Percentiles rank a stretch among this genome's conserved stretches.
phyloP scores from a whole-genome alignment of 2,113 vertebrate genomes.

The Macquaria australasica region DNA sequence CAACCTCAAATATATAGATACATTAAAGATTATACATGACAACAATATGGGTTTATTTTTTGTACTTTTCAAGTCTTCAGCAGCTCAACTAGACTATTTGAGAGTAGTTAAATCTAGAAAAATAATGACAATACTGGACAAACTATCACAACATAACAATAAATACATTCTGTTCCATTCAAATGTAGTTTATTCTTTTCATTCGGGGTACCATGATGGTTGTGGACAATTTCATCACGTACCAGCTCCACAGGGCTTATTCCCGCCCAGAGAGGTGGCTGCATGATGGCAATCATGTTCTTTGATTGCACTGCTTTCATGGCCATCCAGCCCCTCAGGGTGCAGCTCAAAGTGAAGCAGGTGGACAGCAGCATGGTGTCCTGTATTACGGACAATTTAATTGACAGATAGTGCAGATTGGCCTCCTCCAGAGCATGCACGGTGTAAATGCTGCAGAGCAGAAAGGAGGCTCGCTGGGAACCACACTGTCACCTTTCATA shows the following conservation, averaged over 20 bases:
- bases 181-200: background rate
- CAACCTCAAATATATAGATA: background rate
- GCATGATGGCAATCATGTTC: constrained; percentile 41
- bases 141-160: background rate
- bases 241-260: constrained; percentile 8
- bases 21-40: background rate
- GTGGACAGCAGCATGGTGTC: constrained; percentile 51
- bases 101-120: background rate
- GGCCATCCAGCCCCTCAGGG: constrained; percentile 24
- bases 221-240: constrained; percentile 42
- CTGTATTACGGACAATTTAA: constrained; percentile 57
- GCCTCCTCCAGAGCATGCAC: constrained; percentile 42
- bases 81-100: background rate
- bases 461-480: constrained; percentile 17
- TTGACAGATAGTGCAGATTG: constrained; percentile 53
- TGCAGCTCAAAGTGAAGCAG: constrained; percentile 47
- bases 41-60: background rate
- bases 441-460: constrained; percentile 38
- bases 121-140: background rate
- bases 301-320: constrained; percentile 60
- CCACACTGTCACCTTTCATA: constrained; percentile 26
- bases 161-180: background rate
- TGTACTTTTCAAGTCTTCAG: background rate
- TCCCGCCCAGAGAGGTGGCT: constrained; percentile 34
- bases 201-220: background rate